Conservation (phyloP, 2,113 vertebrate genomes). For the Gopherus flavomarginatus region DNA sequence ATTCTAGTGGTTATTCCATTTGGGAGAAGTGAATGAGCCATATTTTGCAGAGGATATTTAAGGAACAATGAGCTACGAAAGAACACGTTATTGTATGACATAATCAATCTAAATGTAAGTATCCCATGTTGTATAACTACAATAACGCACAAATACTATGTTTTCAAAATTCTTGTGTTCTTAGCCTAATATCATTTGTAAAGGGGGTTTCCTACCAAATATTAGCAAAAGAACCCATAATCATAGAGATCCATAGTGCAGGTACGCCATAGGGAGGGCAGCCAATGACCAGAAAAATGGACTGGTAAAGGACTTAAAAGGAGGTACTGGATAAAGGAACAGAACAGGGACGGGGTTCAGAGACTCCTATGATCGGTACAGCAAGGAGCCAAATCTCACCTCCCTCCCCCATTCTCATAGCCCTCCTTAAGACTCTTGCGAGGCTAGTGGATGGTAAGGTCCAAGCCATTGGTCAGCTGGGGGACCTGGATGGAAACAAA, state of each 20-base stretch:
- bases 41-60: not conserved
- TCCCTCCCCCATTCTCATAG: too few relatives aligned
- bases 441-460: too few relatives aligned
- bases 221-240: not conserved
- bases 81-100: not conserved
- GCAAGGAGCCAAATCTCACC: too few relatives aligned
- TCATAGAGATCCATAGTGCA: not conserved
- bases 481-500: too few relatives aligned
- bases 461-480: too few relatives aligned
- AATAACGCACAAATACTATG: not conserved
- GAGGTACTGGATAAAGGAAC: too few relatives aligned
- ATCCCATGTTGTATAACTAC: not conserved
- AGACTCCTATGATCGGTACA: too few relatives aligned
- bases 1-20: not conserved
- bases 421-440: too few relatives aligned
- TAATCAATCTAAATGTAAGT: not conserved
- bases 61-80: not conserved
- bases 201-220: not conserved
- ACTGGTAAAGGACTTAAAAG: too few relatives aligned
- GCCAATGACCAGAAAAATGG: too few relatives aligned
- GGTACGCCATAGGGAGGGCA: too few relatives aligned
- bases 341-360: too few relatives aligned
- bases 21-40: not conserved
- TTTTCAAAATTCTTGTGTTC: not conserved
- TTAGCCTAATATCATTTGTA: not conserved